Conservation (phyloP, 2,888 invertebrate genomes). For the Pristionchus maxplancki region DNA sequence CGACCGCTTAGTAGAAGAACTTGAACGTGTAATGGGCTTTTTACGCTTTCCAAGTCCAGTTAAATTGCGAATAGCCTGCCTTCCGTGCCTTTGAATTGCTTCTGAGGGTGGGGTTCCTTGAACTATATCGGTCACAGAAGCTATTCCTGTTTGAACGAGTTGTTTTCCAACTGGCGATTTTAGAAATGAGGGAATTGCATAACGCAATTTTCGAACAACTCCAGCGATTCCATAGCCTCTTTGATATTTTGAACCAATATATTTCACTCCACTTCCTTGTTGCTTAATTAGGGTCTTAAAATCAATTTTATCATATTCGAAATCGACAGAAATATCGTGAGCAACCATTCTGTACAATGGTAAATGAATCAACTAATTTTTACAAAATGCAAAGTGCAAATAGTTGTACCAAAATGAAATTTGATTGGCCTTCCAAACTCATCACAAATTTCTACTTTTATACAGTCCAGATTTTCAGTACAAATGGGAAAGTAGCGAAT, state of each 20-base stretch:
- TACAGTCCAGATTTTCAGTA: neutral
- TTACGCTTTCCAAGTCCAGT: neutral
- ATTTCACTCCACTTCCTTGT: neutral
- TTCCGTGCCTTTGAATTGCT: no score
- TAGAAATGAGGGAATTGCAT: conserved; percentile 1
- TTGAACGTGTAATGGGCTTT: neutral
- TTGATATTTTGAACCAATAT: neutral
- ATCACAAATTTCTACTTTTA: conserved; percentile 18
- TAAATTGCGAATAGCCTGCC: no score
- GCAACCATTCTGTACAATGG: no score
- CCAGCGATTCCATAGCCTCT: neutral
- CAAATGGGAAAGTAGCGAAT: conserved; percentile 41
- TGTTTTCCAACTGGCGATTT: conserved; percentile 35
- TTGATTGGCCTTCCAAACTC: neutral
- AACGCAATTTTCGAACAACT: conserved; percentile 5
- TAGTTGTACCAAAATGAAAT: neutral
- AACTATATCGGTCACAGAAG: no score
- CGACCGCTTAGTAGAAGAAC: neutral
- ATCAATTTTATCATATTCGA: neutral
- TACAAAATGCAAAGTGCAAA: neutral
- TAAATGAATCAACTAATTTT: neutral
- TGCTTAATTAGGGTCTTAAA: neutral
- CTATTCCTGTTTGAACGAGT: neutral
- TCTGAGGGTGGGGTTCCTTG: no score
- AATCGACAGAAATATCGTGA: neutral